A percentile compares a stretch with the other conserved stretches of the same genome.
Evolutionary conservation across 2,113 vertebrate species (phyloP).

Genomic region (Hystrix cristata): DNA sequence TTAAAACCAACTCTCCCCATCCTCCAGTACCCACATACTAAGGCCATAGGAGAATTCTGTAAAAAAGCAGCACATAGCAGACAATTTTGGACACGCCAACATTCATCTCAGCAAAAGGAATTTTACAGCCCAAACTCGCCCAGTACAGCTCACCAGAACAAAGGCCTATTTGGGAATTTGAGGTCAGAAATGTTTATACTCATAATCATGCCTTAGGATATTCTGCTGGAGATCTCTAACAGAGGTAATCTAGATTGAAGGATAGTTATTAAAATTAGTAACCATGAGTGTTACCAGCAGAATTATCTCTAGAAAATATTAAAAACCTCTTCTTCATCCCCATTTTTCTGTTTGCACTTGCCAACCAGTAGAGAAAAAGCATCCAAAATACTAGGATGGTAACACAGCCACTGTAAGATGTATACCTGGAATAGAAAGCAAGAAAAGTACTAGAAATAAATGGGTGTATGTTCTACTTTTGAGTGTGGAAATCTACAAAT

Average conservation of each 20-base stretch:
- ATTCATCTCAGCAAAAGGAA: not conserved
- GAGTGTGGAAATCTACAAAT: not conserved
- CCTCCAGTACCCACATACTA: not conserved
- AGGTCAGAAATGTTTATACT: not conserved
- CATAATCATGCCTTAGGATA: not conserved
- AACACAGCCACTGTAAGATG: not conserved
- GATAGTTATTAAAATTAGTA: not conserved
- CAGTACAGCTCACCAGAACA: not conserved
- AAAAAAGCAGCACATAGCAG: not conserved
- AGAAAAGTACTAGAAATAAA: not conserved
- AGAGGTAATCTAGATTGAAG: not conserved
- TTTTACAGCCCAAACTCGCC: not conserved
- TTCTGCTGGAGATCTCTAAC: not conserved
- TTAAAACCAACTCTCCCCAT: not conserved
- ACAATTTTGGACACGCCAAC: not conserved
- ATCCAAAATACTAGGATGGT: not conserved
- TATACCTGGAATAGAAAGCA: not conserved
- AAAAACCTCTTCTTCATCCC: not conserved
- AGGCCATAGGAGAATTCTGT: not conserved
- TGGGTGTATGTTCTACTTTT: not conserved
- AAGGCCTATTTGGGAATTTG: not conserved
- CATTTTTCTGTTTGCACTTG: not conserved
- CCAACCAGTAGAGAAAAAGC: not conserved
- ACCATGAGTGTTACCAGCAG: not conserved
- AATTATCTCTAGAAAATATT: not conserved